Conservation (phyloP, 2,797 vertebrate species). For the Intellagama lesueurii region DNA sequence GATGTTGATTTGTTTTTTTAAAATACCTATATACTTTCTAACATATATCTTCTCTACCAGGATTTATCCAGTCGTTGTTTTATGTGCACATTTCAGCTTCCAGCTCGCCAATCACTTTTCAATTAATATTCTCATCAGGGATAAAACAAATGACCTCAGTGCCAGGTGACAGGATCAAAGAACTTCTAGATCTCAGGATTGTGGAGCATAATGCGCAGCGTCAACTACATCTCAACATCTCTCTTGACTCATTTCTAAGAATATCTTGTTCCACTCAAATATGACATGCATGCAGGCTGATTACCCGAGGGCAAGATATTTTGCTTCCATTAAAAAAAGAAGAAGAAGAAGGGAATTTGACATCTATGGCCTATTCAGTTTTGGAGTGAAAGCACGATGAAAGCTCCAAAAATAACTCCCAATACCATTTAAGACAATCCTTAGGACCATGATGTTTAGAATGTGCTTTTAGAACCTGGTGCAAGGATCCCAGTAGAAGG, state of each 20-base stretch:
- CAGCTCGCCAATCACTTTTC: constrained; percentile 54
- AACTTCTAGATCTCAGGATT: constrained; percentile 59
- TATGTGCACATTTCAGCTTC: constrained; percentile 34
- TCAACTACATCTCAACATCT: constrained; percentile 63
- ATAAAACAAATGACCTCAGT: constrained; percentile 54
- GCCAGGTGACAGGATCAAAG: constrained; percentile 56
- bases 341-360: not conserved
- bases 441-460: not conserved
- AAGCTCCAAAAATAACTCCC: constrained; percentile 21
- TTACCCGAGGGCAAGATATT: constrained; percentile 53
- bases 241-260: constrained; percentile 50
- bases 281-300: constrained; percentile 60
- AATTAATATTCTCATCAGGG: constrained; percentile 52
- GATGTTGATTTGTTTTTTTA: not conserved
- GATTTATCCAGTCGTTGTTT: not conserved
- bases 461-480: not conserved
- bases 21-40: not conserved
- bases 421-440: not conserved
- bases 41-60: constrained; percentile 22
- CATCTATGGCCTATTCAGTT: constrained; percentile 43
- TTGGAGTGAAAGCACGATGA: constrained; percentile 37
- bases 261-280: constrained; percentile 36
- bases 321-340: not conserved
- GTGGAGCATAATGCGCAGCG: constrained; percentile 41
- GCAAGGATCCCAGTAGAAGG: not conserved